Percentiles rank a stretch among this genome's conserved stretches.
phyloP scores from a whole-genome alignment of 30 jellyfish, hydroid and myxozoan species.

The Sanderia malayensis region DNA sequence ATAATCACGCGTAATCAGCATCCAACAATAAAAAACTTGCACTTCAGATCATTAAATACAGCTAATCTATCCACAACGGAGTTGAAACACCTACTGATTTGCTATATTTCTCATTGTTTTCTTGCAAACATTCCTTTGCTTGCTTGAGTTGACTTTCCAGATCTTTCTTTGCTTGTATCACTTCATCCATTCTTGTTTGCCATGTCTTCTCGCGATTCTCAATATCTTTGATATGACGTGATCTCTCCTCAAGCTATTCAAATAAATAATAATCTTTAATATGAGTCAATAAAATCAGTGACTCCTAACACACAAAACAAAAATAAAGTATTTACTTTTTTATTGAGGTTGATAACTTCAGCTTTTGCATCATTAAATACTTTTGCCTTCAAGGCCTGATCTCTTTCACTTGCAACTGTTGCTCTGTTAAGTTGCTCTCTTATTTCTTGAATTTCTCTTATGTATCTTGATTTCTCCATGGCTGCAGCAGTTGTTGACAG shows the following conservation, averaged over 20 bases:
- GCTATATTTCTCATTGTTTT: slow-evolving; percentile 55
- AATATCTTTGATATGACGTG: slow-evolving; percentile 62
- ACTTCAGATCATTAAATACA: too few species aligned
- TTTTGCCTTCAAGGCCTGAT: slow-evolving; percentile 86
- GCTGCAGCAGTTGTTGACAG: slow-evolving; percentile 83
- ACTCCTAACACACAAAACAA: too few species aligned
- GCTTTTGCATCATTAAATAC: slow-evolving; percentile 98
- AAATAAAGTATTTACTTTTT: slow-evolving; percentile 82
- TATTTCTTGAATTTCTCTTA: slow-evolving; percentile 78
- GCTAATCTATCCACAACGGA: too few species aligned
- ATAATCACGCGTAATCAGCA: too few species aligned
- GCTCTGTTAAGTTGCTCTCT: slow-evolving; percentile 90
- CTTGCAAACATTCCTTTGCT: slow-evolving; percentile 53
- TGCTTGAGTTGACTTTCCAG: slow-evolving; percentile 60
- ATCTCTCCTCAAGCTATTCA: slow-evolving; percentile 76
- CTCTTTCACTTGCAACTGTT: slow-evolving; percentile 93
- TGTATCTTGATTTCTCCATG: slow-evolving; percentile 87
- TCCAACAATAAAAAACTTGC: too few species aligned
- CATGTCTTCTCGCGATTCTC: slow-evolving; percentile 63
- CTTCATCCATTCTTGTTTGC: slow-evolving; percentile 57
- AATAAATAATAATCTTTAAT: not conserved
- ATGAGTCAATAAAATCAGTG: too few species aligned
- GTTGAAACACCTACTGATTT: slow-evolving; percentile 56
- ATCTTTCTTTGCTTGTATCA: slow-evolving; percentile 46
- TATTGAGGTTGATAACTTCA: slow-evolving; percentile 91